Evolutionary conservation across 2,113 vertebrate genomes (phyloP), one percentile per base, ranked within the genome.

Genomic region (Cichladusa arquata): DNA sequence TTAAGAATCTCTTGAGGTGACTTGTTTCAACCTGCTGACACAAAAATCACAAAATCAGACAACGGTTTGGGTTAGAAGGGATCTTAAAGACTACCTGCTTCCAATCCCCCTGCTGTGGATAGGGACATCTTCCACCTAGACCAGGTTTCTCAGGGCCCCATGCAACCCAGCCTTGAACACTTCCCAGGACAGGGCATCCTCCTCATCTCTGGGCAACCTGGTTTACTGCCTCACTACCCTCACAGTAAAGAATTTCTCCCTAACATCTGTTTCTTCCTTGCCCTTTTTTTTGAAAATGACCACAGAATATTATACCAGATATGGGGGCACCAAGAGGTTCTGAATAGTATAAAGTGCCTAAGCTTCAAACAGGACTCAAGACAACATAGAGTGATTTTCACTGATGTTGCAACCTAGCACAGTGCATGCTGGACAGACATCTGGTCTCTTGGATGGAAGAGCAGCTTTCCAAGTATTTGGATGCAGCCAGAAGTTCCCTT

Each of bases 311-410:
- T 31, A 12, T 29, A 70, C 19, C 36, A 70, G 42, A 19, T 44
- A 53, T 10, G 8, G 5, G 45, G 16, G 4, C 33, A 62, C 33
- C 25, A 31, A 64, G 33, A 76, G 70, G 54, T 58, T 58, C 34
- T 22, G 28, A 67, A 57, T 6, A 50, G 19, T n/a, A 53, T 3
- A 11, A 19, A 45, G 18, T 29, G 23, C 6, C 44, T 47, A 34
- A 74, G 24, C 23, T 70, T 29, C 66, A 51, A 34, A 71, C 6
- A 64, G 11, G 33, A 67, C 40, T 79, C 81, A 71, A 62, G 51
- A 47, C 25, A 58, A 62, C 6, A 45, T 0, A 22, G 16, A 0
- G 1, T 1, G 1, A 45, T 28, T 51, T 60, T 54, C 29, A n/a
- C 11, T 47, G 44, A 64, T 1, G 7, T 36, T 2, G 1, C 50